Evolutionary conservation across 2,797 vertebrate species (phyloP), one percentile per base, ranked within the genome.

Genomic region (Dryobates pubescens): DNA sequence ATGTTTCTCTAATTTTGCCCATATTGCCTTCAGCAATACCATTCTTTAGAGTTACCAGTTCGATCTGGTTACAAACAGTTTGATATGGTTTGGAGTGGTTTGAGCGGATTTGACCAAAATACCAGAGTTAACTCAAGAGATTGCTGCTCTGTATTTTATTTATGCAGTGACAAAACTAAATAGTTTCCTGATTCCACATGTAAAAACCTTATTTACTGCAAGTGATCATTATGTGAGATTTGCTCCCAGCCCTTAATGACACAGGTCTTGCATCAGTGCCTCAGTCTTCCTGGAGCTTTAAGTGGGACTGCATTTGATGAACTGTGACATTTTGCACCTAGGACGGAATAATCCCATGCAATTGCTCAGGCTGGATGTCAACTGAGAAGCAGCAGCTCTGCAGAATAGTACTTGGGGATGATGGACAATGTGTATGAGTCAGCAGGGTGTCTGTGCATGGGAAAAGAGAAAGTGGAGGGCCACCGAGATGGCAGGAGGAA

Each of bases 111-210:
- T 59, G 34, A 86, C 4, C 29, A 83, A 82, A 91, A 80, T 65
- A 45, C 84, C 74, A 88, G 59, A 41, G 6, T 63, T 63, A 87
- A 62, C 59, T 80, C 73, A 84, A 84, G 76, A 84, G 45, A 74
- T 12, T 20, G 47, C 16, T 87, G 27, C 29, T 82, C 26, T 77
- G 0, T 22, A 38, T 75, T 88, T 90, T 69, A 79, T 62, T 80
- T 85, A 68, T 86, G 34, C 56, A 58, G 5, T 65, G 58, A 84
- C 36, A 4, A 82, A 92, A 77, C 6, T 18, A 61, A 15, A 82
- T 72, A n/a, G 70, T 93, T 53, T 45, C 69, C 57, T 89, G 86
- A 72, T 17, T 88, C 30, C 41, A 51, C 57, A 18, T 41, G 34
- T 75, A 61, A 32, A 88, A 70, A 53, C 53, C 69, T 84, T 56